Evolutionary conservation across 2,113 vertebrate genomes (phyloP).

Genomic region (Peromyscus californicus): DNA sequence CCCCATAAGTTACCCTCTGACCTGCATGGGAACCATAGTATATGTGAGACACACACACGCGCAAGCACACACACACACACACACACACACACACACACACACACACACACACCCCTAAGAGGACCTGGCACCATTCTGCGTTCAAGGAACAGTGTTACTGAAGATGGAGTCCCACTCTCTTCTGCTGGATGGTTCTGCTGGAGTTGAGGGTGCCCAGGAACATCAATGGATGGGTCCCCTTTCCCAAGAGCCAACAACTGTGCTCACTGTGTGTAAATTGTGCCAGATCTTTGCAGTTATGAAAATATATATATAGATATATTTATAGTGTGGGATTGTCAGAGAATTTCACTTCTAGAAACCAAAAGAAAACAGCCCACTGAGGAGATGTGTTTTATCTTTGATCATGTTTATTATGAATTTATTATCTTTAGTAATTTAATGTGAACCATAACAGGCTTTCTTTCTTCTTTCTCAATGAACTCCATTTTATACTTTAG

Average conservation of each 20-base stretch:
- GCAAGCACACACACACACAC: not conserved
- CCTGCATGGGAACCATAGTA: not conserved
- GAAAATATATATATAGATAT: not conserved
- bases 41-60: not conserved
- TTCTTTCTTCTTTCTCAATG: conserved; percentile 44
- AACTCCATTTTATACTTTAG: conserved; percentile 28
- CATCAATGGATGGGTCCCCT: not conserved
- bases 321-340: not conserved
- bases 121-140: not conserved
- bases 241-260: not conserved
- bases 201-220: not conserved
- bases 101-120: conserved; percentile 31
- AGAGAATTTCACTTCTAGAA: conserved; percentile 5
- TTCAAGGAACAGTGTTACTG: conserved; percentile 33
- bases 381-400: not conserved
- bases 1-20: not conserved
- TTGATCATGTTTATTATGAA: not conserved
- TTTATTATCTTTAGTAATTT: conserved; percentile 55
- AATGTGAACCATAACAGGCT: not conserved
- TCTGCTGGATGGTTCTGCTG: not conserved
- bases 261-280: not conserved
- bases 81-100: not conserved
- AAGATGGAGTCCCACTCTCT: not conserved
- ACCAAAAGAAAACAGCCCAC: not conserved
- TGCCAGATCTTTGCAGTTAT: not conserved